Evolutionary conservation across 2,113 vertebrate species (phyloP).

Genomic region (Neofelis nebulosa): DNA sequence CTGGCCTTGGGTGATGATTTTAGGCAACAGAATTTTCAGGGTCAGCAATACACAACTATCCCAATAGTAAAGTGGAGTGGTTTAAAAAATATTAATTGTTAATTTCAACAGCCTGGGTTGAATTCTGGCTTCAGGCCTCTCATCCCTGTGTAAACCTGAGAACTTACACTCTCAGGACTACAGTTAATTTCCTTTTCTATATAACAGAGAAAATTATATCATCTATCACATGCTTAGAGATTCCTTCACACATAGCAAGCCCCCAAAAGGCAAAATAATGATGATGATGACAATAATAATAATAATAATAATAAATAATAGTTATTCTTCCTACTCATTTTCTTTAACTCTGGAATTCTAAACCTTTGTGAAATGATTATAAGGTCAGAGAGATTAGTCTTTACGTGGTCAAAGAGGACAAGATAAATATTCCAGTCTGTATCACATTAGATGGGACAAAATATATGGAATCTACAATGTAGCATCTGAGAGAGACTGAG

Average conservation of each 20-base stretch:
- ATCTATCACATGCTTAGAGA: background rate
- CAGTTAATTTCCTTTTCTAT: background rate
- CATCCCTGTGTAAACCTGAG: background rate
- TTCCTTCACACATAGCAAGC: background rate
- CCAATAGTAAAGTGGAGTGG: background rate
- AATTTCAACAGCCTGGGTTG: background rate
- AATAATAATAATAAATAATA: background rate
- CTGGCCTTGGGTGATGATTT: background rate
- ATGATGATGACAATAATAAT: background rate
- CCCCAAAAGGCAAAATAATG: background rate
- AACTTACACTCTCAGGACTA: background rate
- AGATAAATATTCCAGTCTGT: background rate
- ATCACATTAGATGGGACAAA: conserved; percentile 12
- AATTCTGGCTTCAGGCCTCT: background rate
- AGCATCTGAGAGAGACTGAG: background rate
- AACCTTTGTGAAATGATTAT: background rate
- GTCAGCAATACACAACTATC: background rate
- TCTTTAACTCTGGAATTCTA: background rate
- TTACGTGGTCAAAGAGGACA: background rate
- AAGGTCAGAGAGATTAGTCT: background rate
- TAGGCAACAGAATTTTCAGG: background rate
- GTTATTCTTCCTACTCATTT: background rate
- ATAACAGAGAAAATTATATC: background rate
- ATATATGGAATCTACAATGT: background rate
- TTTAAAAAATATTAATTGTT: background rate